phyloP scores from a whole-genome alignment of 2,888 invertebrate genomes.

The Tubulanus polymorphus region DNA sequence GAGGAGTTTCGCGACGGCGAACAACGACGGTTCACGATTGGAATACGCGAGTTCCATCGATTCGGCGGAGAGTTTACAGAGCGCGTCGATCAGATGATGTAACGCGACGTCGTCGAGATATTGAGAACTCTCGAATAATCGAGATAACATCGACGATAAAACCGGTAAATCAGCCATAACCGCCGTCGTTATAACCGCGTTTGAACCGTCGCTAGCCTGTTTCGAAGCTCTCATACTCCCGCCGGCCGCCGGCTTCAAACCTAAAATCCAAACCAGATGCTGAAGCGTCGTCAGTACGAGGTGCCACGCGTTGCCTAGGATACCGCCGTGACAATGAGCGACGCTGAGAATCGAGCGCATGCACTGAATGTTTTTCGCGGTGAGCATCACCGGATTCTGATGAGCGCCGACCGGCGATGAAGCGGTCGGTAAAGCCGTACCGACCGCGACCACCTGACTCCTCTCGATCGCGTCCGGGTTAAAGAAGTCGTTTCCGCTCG shows the following conservation, averaged over 20 bases:
- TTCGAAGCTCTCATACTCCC: conserved; percentile 77
- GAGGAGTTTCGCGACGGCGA: conserved; percentile 96
- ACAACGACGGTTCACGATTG: conserved; percentile 91
- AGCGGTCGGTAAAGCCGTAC: conserved; percentile 83
- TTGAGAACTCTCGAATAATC: conserved; percentile 91
- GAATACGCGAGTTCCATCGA: conserved; percentile 96
- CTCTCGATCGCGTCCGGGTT: conserved; percentile 53
- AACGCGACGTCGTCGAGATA: conserved; percentile 87
- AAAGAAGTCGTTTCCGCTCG: conserved; percentile 23
- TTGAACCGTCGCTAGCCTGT: conserved; percentile 41
- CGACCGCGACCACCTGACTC: conserved; percentile 95
- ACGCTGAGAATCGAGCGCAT: conserved; percentile 86
- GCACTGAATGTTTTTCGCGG: conserved; percentile 94
- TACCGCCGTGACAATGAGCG: conserved; percentile 87
- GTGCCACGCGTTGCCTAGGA: conserved; percentile 91
- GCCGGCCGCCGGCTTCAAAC: conserved; percentile 89
- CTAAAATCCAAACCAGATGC: conserved; percentile 85
- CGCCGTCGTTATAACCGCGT: conserved; percentile 78
- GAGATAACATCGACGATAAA: conserved; percentile 66
- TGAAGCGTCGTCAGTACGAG: conserved; percentile 81
- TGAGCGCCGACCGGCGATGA: conserved; percentile 63
- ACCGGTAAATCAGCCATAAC: conserved; percentile 93
- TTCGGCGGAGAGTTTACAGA: conserved; percentile 92
- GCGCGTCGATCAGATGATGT: conserved; percentile 92
- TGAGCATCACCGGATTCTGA: conserved; percentile 91